Evolutionary conservation across 2,113 vertebrate genomes (phyloP).

Genomic region (Theropithecus gelada): DNA sequence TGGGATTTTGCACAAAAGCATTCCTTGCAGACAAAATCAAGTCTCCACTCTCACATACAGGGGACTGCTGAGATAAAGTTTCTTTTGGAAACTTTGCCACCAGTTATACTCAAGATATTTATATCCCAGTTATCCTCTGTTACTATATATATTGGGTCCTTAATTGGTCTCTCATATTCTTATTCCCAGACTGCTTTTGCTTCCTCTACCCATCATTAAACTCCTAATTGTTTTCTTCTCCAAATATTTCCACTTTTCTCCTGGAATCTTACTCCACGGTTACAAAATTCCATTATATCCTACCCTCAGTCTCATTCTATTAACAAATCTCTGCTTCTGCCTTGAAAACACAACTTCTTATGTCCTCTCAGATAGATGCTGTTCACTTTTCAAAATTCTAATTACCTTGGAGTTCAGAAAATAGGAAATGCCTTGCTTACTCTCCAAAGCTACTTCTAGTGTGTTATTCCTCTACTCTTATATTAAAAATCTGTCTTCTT

Average conservation of each 20-base stretch:
- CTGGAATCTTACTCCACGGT: background rate
- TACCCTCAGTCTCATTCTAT: background rate
- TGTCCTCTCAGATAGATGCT: background rate
- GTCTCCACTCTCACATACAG: background rate
- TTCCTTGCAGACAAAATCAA: background rate
- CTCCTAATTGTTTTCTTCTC: background rate
- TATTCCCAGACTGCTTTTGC: background rate
- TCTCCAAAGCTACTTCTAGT: background rate
- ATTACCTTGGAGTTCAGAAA: conserved; percentile 1
- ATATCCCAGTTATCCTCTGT: background rate
- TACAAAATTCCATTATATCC: background rate
- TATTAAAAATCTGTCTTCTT: background rate
- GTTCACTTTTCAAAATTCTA: background rate
- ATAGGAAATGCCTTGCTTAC: background rate
- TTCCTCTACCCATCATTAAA: background rate
- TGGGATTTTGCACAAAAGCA: background rate
- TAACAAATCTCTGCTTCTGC: background rate
- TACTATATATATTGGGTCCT: background rate
- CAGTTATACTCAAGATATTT: background rate
- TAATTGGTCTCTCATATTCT: background rate
- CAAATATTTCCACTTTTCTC: background rate
- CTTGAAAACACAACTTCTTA: background rate
- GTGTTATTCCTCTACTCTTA: background rate
- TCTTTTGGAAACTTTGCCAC: background rate
- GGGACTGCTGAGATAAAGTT: background rate